Evolutionary conservation across 2,888 invertebrate genomes (phyloP), one percentile per base, ranked within the genome.

Genomic region (Magallana nippona): DNA sequence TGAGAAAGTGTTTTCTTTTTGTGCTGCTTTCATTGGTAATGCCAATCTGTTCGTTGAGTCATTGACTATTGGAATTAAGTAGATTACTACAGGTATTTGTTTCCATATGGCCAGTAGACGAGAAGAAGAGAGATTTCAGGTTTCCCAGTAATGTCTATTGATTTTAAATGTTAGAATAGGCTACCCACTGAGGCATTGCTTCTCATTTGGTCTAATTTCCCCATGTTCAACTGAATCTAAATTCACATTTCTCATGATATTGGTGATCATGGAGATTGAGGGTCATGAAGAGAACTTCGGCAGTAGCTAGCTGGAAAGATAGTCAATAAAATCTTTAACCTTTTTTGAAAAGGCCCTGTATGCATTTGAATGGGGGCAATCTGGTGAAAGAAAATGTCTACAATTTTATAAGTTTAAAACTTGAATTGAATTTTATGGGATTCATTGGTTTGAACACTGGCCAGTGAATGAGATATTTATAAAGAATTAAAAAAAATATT

Each of bases 231-330:
- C 71, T 71, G 71, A 32, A 71, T 71, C 71, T 71, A 71, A 71
- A 71, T 71, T 71, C 71, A 71, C 71, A 71, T 32, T 71, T 71
- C 71, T 71, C 71, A 71, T 71, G 71, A 71, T 71, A 71, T 71
- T 71, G 71, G 71, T 71, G 27, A 71, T 71, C 71, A 71, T 13
- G 71, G 71, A 15, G 71, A 71, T 71, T 71, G 71, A 71, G 32
- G 15, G 5, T 17, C 11, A 71, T 27, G 71, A 71, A 71, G 71
- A 27, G 27, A 71, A 71, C 5, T 71, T 71, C 71, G 32, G 71
- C 71, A 71, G 22, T 44, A 44, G 44, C 44, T 22, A 71, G 71
- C 71, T 71, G 15, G 5, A 13, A 27, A 71, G 71, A 71, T 32
- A 71, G 71, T 71, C 71, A 71, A 71, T 71, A 71, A 71, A 71